Evolutionary conservation across 2,888 invertebrate species (phyloP).

Genomic region (Saturnia pavonia): DNA sequence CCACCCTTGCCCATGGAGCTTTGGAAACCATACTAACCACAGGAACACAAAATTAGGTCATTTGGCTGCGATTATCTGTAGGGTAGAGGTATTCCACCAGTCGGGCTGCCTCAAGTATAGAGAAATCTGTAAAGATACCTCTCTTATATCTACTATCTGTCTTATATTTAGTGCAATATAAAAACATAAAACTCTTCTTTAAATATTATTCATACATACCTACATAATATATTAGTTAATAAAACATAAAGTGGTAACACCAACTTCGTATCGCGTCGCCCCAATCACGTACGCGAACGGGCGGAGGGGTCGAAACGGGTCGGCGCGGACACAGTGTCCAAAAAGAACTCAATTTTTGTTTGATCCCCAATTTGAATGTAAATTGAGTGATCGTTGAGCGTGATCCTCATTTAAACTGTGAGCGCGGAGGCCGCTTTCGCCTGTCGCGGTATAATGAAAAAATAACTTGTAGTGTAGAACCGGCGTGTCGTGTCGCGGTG

Average conservation of each 20-base stretch:
- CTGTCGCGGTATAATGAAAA: not conserved
- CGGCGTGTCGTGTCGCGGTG: too few relatives aligned
- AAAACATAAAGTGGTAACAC: conserved; percentile 25
- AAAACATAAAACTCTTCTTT: not conserved
- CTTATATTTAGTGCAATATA: too few relatives aligned
- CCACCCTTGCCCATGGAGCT: too few relatives aligned
- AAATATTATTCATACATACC: not conserved
- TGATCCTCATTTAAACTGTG: conserved; percentile 54
- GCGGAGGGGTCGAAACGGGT: not conserved
- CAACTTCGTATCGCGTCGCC: not conserved
- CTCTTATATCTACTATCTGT: too few relatives aligned
- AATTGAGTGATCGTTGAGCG: conserved; percentile 43
- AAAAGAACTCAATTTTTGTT: conserved; percentile 46
- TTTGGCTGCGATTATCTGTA: too few relatives aligned
- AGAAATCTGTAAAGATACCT: too few relatives aligned
- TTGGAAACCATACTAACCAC: too few relatives aligned
- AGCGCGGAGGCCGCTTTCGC: conserved; percentile 30
- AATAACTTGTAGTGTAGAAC: not conserved
- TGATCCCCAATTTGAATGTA: conserved; percentile 61
- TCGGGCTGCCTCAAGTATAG: too few relatives aligned
- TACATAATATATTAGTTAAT: not conserved
- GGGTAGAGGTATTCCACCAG: too few relatives aligned
- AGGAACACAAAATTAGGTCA: too few relatives aligned
- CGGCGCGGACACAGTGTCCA: not conserved
- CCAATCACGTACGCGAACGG: not conserved